Conservation (phyloP, 1,140 invertebrate genomes). For the Zeugodacus cucurbitae region DNA sequence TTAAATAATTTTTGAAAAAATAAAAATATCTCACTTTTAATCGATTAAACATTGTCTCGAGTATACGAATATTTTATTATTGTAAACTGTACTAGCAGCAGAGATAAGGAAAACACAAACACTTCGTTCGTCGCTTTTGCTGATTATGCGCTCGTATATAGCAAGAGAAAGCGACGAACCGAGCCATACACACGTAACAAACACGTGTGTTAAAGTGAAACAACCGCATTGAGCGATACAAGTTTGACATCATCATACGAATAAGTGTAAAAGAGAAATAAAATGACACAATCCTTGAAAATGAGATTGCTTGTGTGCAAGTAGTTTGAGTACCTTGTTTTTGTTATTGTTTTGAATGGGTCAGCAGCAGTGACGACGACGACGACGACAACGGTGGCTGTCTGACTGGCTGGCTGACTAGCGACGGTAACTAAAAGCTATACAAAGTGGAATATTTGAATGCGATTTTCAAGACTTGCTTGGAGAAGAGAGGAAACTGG, state of each 20-base stretch:
- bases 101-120: conserved; percentile 35
- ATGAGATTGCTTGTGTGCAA: conserved; percentile 15
- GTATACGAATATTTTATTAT: conserved; percentile 29
- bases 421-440: neutral
- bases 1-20: neutral
- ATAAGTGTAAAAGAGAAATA: conserved; percentile 12
- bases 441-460: conserved; percentile 13
- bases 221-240: neutral
- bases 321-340: conserved; percentile 14
- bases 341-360: conserved; percentile 39
- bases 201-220: neutral
- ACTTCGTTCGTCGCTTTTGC: conserved; percentile 23
- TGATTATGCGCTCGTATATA: conserved; percentile 15
- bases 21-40: neutral
- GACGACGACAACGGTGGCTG: neutral
- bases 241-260: conserved; percentile 17
- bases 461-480: conserved; percentile 3
- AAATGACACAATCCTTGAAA: conserved; percentile 36
- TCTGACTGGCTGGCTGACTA: neutral
- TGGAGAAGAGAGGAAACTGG: neutral
- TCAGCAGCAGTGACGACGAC: neutral
- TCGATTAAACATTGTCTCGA: conserved; percentile 17
- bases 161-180: conserved; percentile 26
- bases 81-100: conserved; percentile 36
- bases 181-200: conserved; percentile 11